These are phyloP conservation scores for Vipera latastei DNA, from an alignment of 2,797 vertebrate species.

Conservation along the genomic window DNA sequence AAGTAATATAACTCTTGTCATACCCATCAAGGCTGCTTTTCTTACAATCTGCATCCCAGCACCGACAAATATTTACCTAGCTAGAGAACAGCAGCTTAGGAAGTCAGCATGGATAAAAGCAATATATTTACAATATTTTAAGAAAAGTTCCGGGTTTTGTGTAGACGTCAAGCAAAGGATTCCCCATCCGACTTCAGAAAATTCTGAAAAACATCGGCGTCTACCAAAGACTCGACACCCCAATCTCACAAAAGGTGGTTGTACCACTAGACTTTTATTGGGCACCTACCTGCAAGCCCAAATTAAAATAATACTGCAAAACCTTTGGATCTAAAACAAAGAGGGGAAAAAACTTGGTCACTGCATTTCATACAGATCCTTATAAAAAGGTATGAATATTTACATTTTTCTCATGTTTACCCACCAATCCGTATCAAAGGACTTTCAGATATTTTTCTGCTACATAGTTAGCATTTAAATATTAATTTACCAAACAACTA, in stretches of 20 bases:
- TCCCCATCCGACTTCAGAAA: neutral
- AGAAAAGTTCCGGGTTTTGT: neutral
- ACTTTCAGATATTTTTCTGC: neutral
- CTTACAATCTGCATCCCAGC: neutral
- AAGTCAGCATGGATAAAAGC: neutral
- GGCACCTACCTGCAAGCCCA: constrained; percentile 87
- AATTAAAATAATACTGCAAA: constrained; percentile 92
- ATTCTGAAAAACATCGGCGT: neutral
- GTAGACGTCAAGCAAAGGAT: neutral
- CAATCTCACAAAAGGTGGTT: neutral
- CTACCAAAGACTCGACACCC: constrained; percentile 7
- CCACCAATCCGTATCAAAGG: neutral
- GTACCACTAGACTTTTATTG: constrained; percentile 1
- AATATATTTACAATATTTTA: neutral
- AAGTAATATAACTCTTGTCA: neutral
- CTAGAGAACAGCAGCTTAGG: neutral
- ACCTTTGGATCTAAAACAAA: constrained; percentile 84
- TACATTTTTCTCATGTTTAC: neutral
- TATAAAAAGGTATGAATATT: neutral
- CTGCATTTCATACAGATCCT: neutral
- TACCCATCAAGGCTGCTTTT: neutral
- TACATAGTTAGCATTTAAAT: neutral
- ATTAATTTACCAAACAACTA: neutral
- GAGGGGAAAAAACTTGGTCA: constrained; percentile 28
- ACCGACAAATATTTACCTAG: neutral